Percentiles rank a stretch among this genome's conserved stretches.
Conservation (phyloP, 2,888 invertebrate genomes). For the Leucania comma region DNA sequence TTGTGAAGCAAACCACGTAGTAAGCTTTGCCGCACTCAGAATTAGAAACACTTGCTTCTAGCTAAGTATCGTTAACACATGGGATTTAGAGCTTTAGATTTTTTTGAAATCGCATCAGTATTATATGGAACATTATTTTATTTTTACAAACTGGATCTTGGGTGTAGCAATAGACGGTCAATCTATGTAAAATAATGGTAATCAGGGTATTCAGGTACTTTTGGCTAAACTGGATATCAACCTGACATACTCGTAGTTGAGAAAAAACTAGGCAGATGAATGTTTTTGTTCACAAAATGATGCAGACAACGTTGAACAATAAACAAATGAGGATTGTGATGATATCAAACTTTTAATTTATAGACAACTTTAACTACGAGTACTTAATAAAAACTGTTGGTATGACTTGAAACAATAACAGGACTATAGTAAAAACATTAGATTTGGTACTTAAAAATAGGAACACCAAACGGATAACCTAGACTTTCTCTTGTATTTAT, state of each 20-base stretch:
- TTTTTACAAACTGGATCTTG: background rate
- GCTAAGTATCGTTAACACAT: constrained; percentile 51
- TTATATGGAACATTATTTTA: background rate
- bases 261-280: background rate
- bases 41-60: constrained; percentile 57
- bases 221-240: background rate
- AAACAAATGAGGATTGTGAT: too few species aligned
- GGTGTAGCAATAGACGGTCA: too few species aligned
- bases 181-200: background rate
- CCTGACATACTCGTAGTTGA: too few species aligned
- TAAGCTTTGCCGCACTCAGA: constrained; percentile 40
- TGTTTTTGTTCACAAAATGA: too few species aligned
- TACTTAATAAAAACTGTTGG: too few species aligned
- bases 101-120: constrained; percentile 5
- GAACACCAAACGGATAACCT: background rate
- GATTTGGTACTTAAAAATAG: background rate
- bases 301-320: too few species aligned
- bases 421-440: background rate
- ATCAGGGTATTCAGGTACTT: background rate
- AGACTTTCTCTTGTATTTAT: constrained; percentile 17
- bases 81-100: constrained; percentile 61
- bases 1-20: constrained; percentile 55
- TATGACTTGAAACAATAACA: background rate
- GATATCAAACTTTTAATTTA: too few species aligned
- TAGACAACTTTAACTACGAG: too few species aligned